These are phyloP conservation scores for Diprion similis DNA, from an alignment of 1,140 invertebrate species.

Conservation along the genomic window DNA sequence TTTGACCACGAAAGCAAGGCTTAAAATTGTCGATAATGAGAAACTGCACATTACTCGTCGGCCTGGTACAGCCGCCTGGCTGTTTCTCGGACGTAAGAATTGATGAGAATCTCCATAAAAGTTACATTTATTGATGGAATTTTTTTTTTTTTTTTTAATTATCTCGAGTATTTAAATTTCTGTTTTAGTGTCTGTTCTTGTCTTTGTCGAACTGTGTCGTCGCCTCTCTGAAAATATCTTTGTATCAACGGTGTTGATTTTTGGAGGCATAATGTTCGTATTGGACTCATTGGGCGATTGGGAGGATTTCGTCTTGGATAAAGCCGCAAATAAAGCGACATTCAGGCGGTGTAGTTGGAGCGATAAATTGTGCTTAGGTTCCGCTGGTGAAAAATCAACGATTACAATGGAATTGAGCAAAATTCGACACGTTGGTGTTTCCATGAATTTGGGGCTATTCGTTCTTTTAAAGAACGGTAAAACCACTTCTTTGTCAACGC, in stretches of 20 bases:
- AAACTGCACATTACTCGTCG: constrained; percentile 43
- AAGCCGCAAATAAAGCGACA: constrained; percentile 34
- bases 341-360: constrained; percentile 37
- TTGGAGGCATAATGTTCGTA: constrained; percentile 40
- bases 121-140: neutral
- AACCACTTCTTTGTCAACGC: constrained; percentile 34
- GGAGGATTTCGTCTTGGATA: constrained; percentile 43
- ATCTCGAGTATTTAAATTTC: neutral
- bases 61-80: constrained; percentile 36
- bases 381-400: constrained; percentile 19
- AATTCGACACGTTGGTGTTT: constrained; percentile 40
- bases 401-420: constrained; percentile 36
- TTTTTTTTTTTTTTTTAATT: neutral
- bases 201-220: constrained; percentile 34
- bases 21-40: constrained; percentile 34
- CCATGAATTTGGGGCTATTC: constrained; percentile 38
- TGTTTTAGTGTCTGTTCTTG: constrained; percentile 35
- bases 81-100: constrained; percentile 39
- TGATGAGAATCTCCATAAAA: neutral
- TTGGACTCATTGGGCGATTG: constrained; percentile 42
- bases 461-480: constrained; percentile 35
- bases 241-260: constrained; percentile 29
- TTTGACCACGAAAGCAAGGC: constrained; percentile 33
- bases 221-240: constrained; percentile 33
- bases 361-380: constrained; percentile 35